phyloP scores from a whole-genome alignment of 2,888 invertebrate genomes.

The Pimpla rufipes region DNA sequence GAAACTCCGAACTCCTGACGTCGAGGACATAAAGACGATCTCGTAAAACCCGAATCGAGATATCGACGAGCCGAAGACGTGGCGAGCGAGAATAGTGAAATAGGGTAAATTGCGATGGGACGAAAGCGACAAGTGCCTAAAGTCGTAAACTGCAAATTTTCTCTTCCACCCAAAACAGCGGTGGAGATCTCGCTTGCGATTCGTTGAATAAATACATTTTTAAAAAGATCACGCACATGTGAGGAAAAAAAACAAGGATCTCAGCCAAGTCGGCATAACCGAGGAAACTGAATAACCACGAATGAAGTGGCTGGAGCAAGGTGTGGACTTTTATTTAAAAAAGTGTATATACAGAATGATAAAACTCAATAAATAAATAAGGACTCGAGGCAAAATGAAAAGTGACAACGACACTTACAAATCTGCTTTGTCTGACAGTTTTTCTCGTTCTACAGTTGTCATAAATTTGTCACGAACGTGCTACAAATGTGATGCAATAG shows the following conservation, averaged over 20 bases:
- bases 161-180: not conserved
- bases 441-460: conserved; percentile 18
- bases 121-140: conserved; percentile 9
- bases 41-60: conserved; percentile 57
- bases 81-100: conserved; percentile 16
- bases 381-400: conserved; percentile 17
- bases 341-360: not conserved
- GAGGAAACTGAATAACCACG: not conserved
- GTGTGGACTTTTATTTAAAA: not conserved
- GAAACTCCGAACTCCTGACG: conserved; percentile 22
- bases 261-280: not conserved
- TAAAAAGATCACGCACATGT: not conserved
- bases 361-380: conserved; percentile 19
- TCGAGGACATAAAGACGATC: conserved; percentile 56
- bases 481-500: conserved; percentile 9
- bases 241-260: not conserved
- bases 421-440: conserved; percentile 4
- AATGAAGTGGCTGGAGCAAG: not conserved
- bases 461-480: conserved; percentile 24
- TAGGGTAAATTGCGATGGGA: conserved; percentile 39
- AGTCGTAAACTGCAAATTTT: conserved; percentile 42
- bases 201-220: conserved; percentile 37
- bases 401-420: conserved; percentile 28
- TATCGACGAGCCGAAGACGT: conserved; percentile 19
- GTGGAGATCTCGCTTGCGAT: not conserved